Evolutionary conservation across 2,888 invertebrate species (phyloP).

Genomic region (Phrixothrix hirtus): DNA sequence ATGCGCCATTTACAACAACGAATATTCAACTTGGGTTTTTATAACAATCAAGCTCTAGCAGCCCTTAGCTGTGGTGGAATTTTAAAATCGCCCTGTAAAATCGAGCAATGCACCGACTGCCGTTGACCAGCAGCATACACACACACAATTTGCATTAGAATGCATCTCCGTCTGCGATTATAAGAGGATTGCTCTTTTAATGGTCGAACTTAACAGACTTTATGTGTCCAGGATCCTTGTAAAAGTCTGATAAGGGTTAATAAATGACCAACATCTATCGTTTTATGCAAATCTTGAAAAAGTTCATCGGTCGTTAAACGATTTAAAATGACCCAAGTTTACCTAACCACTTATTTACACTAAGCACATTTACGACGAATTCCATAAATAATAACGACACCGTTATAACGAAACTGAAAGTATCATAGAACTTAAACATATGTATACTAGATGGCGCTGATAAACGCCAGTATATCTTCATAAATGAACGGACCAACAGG

Average conservation of each 20-base stretch:
- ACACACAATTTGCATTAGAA: conserved; percentile 36
- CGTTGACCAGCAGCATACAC: conserved; percentile 34
- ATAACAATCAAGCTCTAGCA: no score
- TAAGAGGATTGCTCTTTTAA: conserved; percentile 35
- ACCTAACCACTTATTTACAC: conserved; percentile 10
- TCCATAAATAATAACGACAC: conserved; percentile 25
- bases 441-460: conserved; percentile 22
- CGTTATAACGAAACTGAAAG: conserved; percentile 28
- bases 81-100: conserved; percentile 20
- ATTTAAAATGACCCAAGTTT: not conserved
- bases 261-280: conserved; percentile 18
- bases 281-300: conserved; percentile 5
- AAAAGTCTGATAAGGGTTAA: conserved; percentile 26
- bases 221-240: conserved; percentile 25
- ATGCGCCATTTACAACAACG: no score
- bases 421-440: conserved; percentile 14
- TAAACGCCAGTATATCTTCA: conserved; percentile 9
- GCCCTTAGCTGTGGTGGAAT: conserved; percentile 19
- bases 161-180: conserved; percentile 35
- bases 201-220: conserved; percentile 26
- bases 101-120: conserved; percentile 31
- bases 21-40: no score
- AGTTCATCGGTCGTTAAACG: conserved; percentile 1
- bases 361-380: conserved; percentile 13
- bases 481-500: conserved; percentile 13